Percentiles rank a stretch among this genome's conserved stretches.
phyloP scores from a whole-genome alignment of 2,888 invertebrate species.

The Spilarctia lutea region DNA sequence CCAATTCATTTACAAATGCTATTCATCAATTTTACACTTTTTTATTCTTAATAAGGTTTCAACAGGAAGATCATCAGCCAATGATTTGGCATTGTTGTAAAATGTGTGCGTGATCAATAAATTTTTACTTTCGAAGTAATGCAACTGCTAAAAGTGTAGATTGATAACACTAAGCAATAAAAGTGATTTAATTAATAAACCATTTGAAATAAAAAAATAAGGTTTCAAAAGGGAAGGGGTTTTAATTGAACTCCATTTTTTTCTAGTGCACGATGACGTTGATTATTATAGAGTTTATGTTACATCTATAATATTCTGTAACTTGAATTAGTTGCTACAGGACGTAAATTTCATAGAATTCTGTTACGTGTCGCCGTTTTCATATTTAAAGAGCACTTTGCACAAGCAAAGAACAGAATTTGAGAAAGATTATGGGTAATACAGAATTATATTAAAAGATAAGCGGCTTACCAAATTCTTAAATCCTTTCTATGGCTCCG shows the following conservation, averaged over 20 bases:
- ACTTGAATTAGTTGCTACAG: not conserved
- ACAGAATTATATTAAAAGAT: slow-evolving; percentile 45
- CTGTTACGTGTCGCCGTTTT: not conserved
- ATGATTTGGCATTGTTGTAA: slow-evolving; percentile 8
- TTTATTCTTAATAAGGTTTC: slow-evolving; percentile 53
- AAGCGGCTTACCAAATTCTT: slow-evolving; percentile 61
- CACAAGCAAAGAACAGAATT: slow-evolving; percentile 19
- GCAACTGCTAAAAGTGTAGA: not conserved
- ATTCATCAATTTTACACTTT: slow-evolving; percentile 63
- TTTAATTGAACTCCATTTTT: not conserved
- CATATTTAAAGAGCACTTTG: slow-evolving; percentile 20
- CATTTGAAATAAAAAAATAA: not conserved
- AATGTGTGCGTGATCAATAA: not conserved
- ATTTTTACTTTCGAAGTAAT: not conserved
- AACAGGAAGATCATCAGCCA: slow-evolving; percentile 24
- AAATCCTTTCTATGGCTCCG: slow-evolving; percentile 65
- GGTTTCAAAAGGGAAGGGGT: not conserved
- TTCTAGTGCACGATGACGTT: not conserved
- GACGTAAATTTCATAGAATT: not conserved
- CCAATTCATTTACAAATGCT: slow-evolving; percentile 45
- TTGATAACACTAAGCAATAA: not conserved
- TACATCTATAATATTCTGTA: not conserved
- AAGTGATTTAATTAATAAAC: not conserved
- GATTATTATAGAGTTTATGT: not conserved
- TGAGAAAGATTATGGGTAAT: slow-evolving; percentile 27